Evolutionary conservation across 1,140 invertebrate genomes (phyloP), one percentile per base, ranked within the genome.

Genomic region (Lepidostoma basale): DNA sequence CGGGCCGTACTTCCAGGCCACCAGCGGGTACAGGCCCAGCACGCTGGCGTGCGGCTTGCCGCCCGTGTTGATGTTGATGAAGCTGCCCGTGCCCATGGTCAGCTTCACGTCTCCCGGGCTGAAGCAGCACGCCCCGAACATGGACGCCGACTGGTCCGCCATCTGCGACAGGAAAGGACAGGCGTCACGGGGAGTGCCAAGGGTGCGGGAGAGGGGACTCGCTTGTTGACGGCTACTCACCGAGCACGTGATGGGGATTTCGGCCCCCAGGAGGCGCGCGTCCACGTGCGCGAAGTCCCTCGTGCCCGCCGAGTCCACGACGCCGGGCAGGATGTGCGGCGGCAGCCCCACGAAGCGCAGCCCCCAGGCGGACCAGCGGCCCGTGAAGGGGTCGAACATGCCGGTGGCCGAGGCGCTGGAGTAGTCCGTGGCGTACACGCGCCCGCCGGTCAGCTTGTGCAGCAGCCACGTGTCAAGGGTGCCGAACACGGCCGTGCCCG

Each of bases 51-150:
- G 90, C 3, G 94, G 89, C 28, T 85, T 78, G 4, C 70, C 73
- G 1, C 92, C 93, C 1, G 94, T 97, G 75, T 97, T 94, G 6
- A 97, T 85, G 77, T 98, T 89, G 0, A 98, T 78, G 78, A 99
- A 98, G 0, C 92, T 93, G 0, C 97, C 96, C 0, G 96, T 98
- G 0, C 97, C 97, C 82, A 99, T 86, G 0, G 97, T 98, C 14
- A 97, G 80, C 77, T 98, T 98, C 0, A 97, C 84, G 76, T 95
- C 91, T 12, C 94, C 94, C 2, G 84, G 79, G 0, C 88, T 77
- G 76, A 93, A 95, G 75, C 93, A 96, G 68, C 92, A 91, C 0
- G 92, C 92, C 12, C 96, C 97, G 86, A 95, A 97, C 81, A 97
- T 88, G 1, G 97, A 93, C 0, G 94, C 92, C 42, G 95, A 87